Base-by-base conservation (phyloP, 2,888 invertebrate species). In the Labia minor region DNA sequence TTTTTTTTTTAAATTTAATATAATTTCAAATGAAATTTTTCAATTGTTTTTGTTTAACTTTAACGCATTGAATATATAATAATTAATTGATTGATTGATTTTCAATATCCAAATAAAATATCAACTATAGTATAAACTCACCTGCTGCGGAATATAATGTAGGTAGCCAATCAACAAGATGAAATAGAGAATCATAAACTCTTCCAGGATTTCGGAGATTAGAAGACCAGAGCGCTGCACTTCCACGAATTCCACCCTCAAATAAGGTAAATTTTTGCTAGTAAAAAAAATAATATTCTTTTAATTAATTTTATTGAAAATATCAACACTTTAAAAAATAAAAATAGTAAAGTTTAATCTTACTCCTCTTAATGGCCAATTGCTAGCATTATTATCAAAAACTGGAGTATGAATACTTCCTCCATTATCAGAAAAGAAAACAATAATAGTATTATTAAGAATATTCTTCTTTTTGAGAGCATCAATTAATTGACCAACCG, bases 111-210 rank as follows among this genome's bases (percentile, higher is more conserved):
- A n/a, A n/a, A n/a, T n/a, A n/a, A n/a, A n/a, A n/a, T n/a, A n/a
- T n/a, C n/a, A n/a, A n/a, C n/a, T n/a, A n/a, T n/a, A n/a, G n/a
- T n/a, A n/a, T n/a, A 26, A 26, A 8, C 26, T 26, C 14, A 71
- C 79, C 80, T 11, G 79, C 78, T 33, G 78, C 78, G 19, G 72
- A 68, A 65, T 77, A 76, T 6, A 87, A 76, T 0, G 94, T 93
- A 0, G 94, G 92, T 37, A 93, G 75, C 88, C 90, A 91, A 76
- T 95, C 94, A 2, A 85, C 84, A 11, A 93, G 84, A 74, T 92
- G 92, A 75, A 93, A 84, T 65, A 91, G 78, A 64, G 85, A 80
- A 19, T 81, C 77, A 11, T 82, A 84, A 0, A 89, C 81, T 72
- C 83, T 81, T 1, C 73, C 74, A 19, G 75, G 74, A 4, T 82